Conservation (phyloP, 2,113 vertebrate species). For the Empidonax traillii region DNA sequence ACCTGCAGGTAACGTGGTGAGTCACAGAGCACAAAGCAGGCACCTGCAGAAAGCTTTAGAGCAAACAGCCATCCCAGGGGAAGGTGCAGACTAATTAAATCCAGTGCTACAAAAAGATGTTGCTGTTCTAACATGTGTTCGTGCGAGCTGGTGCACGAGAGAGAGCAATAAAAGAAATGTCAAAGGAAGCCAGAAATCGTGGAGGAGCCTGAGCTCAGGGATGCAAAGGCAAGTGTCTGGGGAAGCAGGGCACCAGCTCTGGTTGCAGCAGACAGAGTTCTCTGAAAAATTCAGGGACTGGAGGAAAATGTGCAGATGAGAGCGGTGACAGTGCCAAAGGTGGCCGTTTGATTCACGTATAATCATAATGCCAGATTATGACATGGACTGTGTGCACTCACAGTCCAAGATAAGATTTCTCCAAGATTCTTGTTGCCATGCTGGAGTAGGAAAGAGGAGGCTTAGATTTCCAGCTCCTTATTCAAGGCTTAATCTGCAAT, state of each 20-base stretch:
- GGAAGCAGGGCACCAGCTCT: not conserved
- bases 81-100: constrained; percentile 49
- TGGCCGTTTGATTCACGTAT: not conserved
- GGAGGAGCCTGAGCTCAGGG: not conserved
- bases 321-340: not conserved
- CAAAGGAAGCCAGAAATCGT: not conserved
- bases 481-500: not conserved
- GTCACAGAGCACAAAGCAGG: not conserved
- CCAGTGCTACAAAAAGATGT: constrained; percentile 8
- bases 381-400: too few relatives aligned
- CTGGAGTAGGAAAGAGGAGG: not conserved
- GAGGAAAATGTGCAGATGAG: not conserved
- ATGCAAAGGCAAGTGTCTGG: not conserved
- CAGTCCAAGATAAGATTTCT: not conserved
- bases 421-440: not conserved
- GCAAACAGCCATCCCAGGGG: not conserved
- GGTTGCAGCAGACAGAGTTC: not conserved
- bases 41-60: constrained; percentile 26
- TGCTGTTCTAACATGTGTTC: constrained; percentile 28
- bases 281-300: not conserved
- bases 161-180: constrained; percentile 42
- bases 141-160: not conserved
- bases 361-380: too few relatives aligned
- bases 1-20: not conserved
- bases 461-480: not conserved